A percentile compares a stretch with the other conserved stretches of the same genome.
Conservation (phyloP, 2,797 vertebrate species). For the Clarias fuscus region DNA sequence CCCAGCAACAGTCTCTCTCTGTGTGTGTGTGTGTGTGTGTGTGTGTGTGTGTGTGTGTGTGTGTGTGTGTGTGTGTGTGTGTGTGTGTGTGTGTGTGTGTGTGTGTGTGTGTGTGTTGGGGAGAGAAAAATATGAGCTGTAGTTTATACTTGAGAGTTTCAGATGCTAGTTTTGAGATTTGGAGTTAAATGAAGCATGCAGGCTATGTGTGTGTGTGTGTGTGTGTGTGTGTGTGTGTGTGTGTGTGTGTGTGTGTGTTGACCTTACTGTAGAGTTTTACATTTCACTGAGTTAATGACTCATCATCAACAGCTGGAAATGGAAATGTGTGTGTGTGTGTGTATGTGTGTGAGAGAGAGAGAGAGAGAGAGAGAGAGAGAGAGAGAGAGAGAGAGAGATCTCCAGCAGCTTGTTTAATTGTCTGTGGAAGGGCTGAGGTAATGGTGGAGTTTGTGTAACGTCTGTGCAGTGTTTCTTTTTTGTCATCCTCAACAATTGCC, state of each 20-base stretch:
- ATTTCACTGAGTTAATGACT: conserved; percentile 21
- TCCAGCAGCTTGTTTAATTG: conserved; percentile 21
- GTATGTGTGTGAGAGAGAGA: background rate
- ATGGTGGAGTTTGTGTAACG: conserved; percentile 6
- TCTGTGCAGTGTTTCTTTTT: conserved; percentile 11
- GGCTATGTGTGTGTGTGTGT: background rate
- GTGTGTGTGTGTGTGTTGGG: background rate
- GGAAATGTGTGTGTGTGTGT: conserved; percentile 11
- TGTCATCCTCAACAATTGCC: background rate
- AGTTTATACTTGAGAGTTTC: conserved; percentile 27
- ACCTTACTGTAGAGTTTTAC: conserved; percentile 8
- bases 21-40: background rate
- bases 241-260: background rate
- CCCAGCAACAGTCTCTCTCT: conserved; percentile 53
- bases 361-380: too few relatives aligned
- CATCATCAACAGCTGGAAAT: conserved; percentile 22
- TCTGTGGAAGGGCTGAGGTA: conserved; percentile 16
- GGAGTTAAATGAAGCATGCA: conserved; percentile 20
- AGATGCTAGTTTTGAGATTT: conserved; percentile 36
- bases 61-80: background rate
- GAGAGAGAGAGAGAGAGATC: background rate
- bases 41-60: background rate
- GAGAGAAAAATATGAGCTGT: background rate
- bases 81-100: background rate
- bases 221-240: background rate